phyloP scores from a whole-genome alignment of 2,113 vertebrate species.

The Lonchura striata region DNA sequence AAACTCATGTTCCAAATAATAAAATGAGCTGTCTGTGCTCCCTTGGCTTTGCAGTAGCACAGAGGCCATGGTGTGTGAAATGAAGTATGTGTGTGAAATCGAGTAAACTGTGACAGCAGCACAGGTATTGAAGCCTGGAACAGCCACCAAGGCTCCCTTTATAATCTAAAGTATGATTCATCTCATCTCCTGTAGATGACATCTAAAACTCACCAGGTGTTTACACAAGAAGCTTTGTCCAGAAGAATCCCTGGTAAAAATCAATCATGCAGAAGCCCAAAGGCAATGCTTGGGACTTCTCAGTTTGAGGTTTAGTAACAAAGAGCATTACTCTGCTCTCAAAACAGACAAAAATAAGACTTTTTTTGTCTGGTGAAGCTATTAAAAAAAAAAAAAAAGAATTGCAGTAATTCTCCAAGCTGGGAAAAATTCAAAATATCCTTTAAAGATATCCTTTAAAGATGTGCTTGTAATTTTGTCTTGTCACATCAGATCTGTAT shows the following conservation, averaged over 20 bases:
- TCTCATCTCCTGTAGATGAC: background rate
- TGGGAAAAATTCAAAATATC: background rate
- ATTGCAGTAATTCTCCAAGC: background rate
- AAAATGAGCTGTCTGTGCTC: background rate
- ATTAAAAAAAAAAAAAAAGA: background rate
- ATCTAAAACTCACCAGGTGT: background rate
- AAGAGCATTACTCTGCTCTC: background rate
- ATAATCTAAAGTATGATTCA: background rate
- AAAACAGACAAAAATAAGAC: background rate
- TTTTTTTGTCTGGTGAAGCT: fast-evolving
- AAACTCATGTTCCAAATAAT: constrained; percentile 37
- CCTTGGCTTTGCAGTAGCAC: background rate
- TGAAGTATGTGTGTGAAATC: constrained; percentile 22
- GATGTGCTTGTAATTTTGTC: background rate
- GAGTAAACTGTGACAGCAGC: background rate
- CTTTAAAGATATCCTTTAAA: background rate
- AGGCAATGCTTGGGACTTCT: background rate
- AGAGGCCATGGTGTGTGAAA: background rate
- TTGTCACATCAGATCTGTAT: background rate
- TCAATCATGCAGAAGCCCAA: background rate
- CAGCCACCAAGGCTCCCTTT: background rate
- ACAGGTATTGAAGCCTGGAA: background rate
- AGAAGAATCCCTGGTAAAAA: background rate
- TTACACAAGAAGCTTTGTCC: background rate
- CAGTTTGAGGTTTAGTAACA: background rate